Conservation (phyloP, 1,140 invertebrate genomes). For the Venturia canescens region DNA sequence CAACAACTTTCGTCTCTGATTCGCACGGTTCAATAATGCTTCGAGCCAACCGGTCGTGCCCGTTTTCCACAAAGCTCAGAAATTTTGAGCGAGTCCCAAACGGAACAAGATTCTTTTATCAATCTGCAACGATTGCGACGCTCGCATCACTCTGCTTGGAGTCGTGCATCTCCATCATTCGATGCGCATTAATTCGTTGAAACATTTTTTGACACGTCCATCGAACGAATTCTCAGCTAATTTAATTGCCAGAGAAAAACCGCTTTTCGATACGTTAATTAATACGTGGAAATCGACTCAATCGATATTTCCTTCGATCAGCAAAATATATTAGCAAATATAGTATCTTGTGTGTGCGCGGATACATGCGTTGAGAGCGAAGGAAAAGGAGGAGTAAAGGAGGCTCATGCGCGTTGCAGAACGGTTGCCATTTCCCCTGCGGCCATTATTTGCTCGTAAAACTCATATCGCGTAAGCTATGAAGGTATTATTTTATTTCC, state of each 20-base stretch:
- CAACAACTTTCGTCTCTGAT: not conserved
- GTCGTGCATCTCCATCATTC: too few relatives aligned
- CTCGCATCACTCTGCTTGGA: too few relatives aligned
- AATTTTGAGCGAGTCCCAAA: too few relatives aligned
- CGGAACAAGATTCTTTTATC: too few relatives aligned
- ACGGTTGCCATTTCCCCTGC: conserved; percentile 41
- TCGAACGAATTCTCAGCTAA: too few relatives aligned
- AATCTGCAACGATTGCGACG: too few relatives aligned
- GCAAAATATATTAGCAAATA: conserved; percentile 8
- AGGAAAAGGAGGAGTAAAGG: conserved; percentile 3
- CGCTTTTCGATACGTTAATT: not conserved
- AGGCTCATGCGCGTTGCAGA: conserved; percentile 10
- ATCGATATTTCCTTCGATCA: not conserved
- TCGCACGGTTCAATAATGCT: too few relatives aligned
- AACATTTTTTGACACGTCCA: too few relatives aligned
- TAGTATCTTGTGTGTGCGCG: not conserved
- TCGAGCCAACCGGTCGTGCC: too few relatives aligned
- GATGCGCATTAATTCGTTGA: too few relatives aligned
- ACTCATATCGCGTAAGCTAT: conserved; percentile 35
- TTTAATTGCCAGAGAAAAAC: too few relatives aligned
- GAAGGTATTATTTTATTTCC: conserved; percentile 30
- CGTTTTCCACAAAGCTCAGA: too few relatives aligned
- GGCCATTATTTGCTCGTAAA: conserved; percentile 59
- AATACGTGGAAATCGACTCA: not conserved
- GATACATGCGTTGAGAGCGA: not conserved